Conservation (phyloP, 1,140 invertebrate species). For the Berghia stephanieae region DNA sequence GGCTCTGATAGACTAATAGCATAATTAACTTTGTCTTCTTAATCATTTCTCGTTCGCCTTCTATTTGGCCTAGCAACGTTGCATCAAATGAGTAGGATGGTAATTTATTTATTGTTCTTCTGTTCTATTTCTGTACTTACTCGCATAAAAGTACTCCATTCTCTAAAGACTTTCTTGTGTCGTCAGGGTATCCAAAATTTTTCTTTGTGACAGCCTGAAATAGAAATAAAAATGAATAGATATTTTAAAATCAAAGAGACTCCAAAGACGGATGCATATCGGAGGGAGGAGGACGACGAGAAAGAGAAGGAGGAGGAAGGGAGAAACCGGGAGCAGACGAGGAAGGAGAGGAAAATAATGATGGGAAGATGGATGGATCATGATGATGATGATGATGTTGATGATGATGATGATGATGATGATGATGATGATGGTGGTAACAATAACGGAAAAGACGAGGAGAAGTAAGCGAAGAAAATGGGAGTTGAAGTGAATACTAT, state of each 20-base stretch:
- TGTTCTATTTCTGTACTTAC: conserved; percentile 57
- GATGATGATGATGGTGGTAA: not conserved
- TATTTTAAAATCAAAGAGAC: not conserved
- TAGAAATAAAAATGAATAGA: conserved; percentile 20
- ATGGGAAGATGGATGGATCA: conserved; percentile 26
- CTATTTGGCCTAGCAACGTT: too few species aligned
- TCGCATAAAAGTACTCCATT: conserved; percentile 65
- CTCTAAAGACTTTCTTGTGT: conserved; percentile 61
- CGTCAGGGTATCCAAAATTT: conserved; percentile 60
- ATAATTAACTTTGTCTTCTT: not conserved
- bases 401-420: not conserved
- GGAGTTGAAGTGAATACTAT: too few species aligned
- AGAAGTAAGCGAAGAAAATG: too few species aligned
- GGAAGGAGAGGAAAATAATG: conserved; percentile 27
- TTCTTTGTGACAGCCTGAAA: conserved; percentile 63
- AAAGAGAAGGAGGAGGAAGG: conserved; percentile 25
- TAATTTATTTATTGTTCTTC: not conserved
- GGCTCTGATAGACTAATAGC: not conserved
- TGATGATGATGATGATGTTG: not conserved
- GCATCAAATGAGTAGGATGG: not conserved
- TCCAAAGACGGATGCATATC: not conserved
- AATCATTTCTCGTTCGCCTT: too few species aligned
- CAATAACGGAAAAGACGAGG: too few species aligned
- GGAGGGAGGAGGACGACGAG: conserved; percentile 20
- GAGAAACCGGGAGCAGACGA: conserved; percentile 12